A percentile compares a stretch with the other conserved stretches of the same genome.
These are phyloP conservation scores for Pinctada fucata DNA, from an alignment of 2,888 invertebrate species.

Conservation along the genomic window DNA sequence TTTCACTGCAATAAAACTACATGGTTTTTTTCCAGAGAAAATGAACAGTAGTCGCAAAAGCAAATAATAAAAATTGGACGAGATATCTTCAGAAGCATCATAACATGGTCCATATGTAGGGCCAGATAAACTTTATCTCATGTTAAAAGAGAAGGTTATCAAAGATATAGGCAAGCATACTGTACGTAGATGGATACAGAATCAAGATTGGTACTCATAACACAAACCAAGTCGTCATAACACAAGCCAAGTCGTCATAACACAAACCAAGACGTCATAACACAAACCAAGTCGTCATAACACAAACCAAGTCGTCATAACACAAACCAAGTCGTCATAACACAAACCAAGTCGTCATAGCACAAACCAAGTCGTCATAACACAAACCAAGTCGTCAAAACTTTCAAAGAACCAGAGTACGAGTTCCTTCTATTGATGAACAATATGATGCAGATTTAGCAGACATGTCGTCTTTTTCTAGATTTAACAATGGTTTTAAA, in stretches of 20 bases:
- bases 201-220: constrained; percentile 39
- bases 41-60: no score
- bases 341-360: constrained; percentile 13
- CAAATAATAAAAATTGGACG: no score
- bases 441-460: constrained; percentile 42
- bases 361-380: no score
- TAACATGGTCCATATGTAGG: no score
- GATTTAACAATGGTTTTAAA: constrained; percentile 33
- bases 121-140: no score
- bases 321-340: constrained; percentile 6
- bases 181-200: constrained; percentile 29
- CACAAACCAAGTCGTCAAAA: background rate
- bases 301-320: constrained; percentile 15
- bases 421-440: constrained; percentile 30
- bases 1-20: no score
- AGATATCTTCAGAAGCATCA: no score
- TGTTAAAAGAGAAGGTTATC: no score
- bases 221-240: constrained; percentile 15
- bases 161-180: no score
- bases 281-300: constrained; percentile 2
- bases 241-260: no score
- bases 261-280: background rate
- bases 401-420: constrained; percentile 36
- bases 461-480: constrained; percentile 38
- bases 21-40: no score